Conservation (phyloP, 2,113 vertebrate genomes). For the Pampusana beccarii region DNA sequence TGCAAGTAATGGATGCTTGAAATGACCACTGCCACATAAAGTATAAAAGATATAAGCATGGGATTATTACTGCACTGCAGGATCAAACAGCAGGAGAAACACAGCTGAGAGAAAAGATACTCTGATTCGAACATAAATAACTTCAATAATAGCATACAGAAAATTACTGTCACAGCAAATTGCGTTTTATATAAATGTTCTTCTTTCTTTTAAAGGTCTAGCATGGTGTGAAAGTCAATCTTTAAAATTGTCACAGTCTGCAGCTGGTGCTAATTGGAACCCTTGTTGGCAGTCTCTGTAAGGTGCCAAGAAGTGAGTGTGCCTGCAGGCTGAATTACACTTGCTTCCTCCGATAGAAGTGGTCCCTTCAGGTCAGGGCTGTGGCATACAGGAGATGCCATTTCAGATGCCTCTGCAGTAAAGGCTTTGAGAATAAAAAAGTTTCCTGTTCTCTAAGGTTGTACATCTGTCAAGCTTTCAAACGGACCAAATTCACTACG, state of each 20-base stretch:
- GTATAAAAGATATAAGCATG: neutral
- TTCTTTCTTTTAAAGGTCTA: slow-evolving; percentile 39
- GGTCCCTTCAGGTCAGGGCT: slow-evolving; percentile 7
- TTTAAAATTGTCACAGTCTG: slow-evolving; percentile 41
- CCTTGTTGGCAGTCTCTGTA: neutral
- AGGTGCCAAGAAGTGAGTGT: neutral
- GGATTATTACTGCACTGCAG: slow-evolving; percentile 34
- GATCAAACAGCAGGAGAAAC: slow-evolving; percentile 36
- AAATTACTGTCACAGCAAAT: slow-evolving; percentile 55
- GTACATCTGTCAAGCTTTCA: neutral
- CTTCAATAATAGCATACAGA: slow-evolving; percentile 46
- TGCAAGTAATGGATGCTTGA: neutral
- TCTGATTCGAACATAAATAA: slow-evolving; percentile 51
- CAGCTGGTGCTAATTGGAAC: slow-evolving; percentile 49
- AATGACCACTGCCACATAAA: slow-evolving; percentile 1
- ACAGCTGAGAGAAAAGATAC: slow-evolving; percentile 26
- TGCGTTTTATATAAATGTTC: slow-evolving; percentile 16
- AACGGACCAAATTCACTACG: neutral
- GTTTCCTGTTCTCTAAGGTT: neutral
- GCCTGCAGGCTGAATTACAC: neutral
- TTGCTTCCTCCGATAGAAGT: neutral
- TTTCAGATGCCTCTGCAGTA: neutral
- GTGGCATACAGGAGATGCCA: neutral
- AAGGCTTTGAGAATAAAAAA: neutral
- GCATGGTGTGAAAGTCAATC: slow-evolving; percentile 27